phyloP scores from a whole-genome alignment of 2,888 invertebrate species.

The Labia minor region DNA sequence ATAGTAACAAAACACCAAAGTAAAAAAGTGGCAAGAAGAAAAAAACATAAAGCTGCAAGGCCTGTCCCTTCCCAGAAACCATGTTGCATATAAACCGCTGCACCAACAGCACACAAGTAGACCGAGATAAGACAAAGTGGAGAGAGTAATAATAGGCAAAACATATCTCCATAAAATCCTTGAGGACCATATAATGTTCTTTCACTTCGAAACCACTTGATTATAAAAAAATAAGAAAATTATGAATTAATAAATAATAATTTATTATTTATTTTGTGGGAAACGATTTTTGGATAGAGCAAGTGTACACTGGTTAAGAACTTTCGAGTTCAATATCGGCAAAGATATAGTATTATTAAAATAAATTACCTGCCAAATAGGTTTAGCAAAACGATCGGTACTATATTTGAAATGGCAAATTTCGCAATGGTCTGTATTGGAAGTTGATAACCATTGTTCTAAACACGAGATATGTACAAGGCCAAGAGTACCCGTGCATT shows the following conservation, averaged over 20 bases:
- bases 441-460: conserved; percentile 45
- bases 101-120: conserved; percentile 40
- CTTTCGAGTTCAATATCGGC: no score
- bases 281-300: no score
- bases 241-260: no score
- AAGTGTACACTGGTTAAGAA: no score
- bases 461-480: conserved; percentile 44
- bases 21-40: conserved; percentile 33
- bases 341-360: no score
- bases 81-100: conserved; percentile 33
- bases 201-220: conserved; percentile 38
- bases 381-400: conserved; percentile 36
- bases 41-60: conserved; percentile 32
- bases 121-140: conserved; percentile 40
- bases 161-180: conserved; percentile 39
- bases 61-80: conserved; percentile 36
- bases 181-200: conserved; percentile 36
- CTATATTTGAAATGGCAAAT: conserved; percentile 42
- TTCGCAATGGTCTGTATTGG: conserved; percentile 43
- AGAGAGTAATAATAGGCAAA: conserved; percentile 40
- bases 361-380: conserved; percentile 38
- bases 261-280: no score
- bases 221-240: background rate
- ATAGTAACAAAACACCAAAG: conserved; percentile 35
- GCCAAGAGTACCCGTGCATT: conserved; percentile 44